Evolutionary conservation across 2,888 invertebrate species (phyloP).

Genomic region (Poecilobothrus nobilitatus): DNA sequence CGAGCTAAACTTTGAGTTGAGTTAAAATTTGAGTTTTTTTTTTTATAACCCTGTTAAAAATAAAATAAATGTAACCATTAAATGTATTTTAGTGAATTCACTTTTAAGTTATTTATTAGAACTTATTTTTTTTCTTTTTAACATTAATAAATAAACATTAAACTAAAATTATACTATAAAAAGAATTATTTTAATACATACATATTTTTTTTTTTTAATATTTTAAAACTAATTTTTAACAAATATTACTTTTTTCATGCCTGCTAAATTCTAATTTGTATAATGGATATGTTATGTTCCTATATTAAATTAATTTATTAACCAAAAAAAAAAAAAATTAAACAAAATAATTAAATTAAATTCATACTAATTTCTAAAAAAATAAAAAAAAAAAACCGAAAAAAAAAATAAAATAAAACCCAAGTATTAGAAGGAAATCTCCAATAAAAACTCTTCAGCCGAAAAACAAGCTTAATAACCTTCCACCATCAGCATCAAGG

Average conservation of each 20-base stretch:
- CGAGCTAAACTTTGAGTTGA: too few relatives aligned
- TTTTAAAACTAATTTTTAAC: constrained; percentile 10
- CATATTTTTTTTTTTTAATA: background rate
- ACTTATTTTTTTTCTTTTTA: too few relatives aligned
- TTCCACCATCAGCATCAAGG: constrained; percentile 52
- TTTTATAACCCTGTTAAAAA: too few relatives aligned
- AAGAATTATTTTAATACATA: too few relatives aligned
- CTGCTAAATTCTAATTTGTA: background rate
- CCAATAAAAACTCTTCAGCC: constrained; percentile 48
- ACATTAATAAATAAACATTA: too few relatives aligned
- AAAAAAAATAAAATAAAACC: background rate
- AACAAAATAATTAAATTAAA: background rate
- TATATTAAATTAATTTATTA: background rate
- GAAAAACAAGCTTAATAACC: constrained; percentile 22
- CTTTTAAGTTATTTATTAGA: too few relatives aligned
- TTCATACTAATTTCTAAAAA: background rate
- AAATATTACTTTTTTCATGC: background rate
- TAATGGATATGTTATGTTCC: background rate
- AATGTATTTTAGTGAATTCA: too few relatives aligned
- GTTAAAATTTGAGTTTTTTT: too few relatives aligned
- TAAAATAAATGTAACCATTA: too few relatives aligned
- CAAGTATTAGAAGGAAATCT: constrained; percentile 66
- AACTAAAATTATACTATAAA: too few relatives aligned
- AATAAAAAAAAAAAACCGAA: background rate
- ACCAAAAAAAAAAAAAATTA: background rate